Percentiles rank a stretch among this genome's conserved stretches.
Evolutionary conservation across 2,888 invertebrate genomes (phyloP).

Genomic region (Tillus elongatus): DNA sequence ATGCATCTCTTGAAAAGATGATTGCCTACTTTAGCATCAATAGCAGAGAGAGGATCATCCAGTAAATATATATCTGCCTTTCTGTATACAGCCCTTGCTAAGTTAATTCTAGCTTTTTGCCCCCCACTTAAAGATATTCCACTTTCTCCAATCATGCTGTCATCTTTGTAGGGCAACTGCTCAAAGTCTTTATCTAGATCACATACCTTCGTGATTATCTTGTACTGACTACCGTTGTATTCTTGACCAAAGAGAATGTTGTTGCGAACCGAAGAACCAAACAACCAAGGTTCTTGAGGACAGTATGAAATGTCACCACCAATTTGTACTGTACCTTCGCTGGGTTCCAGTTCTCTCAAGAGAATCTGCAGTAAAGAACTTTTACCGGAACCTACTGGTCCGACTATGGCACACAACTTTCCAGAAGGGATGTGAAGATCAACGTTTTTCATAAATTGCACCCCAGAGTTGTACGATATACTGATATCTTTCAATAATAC

Average conservation of each 20-base stretch:
- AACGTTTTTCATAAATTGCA: slow-evolving; percentile 11
- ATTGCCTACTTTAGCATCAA: slow-evolving; percentile 63
- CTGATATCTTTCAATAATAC: slow-evolving; percentile 12
- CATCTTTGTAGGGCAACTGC: slow-evolving; percentile 59
- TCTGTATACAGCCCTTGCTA: slow-evolving; percentile 66
- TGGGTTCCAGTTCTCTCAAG: slow-evolving; percentile 57
- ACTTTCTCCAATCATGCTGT: slow-evolving; percentile 65
- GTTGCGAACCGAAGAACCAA: slow-evolving; percentile 57
- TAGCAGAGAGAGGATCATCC: slow-evolving; percentile 71
- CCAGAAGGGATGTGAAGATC: slow-evolving; percentile 14
- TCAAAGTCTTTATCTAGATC: slow-evolving; percentile 59
- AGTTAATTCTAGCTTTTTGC: slow-evolving; percentile 66
- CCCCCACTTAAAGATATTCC: slow-evolving; percentile 70
- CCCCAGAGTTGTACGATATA: slow-evolving; percentile 13
- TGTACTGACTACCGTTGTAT: slow-evolving; percentile 45
- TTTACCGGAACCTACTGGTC: slow-evolving; percentile 60
- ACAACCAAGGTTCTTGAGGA: slow-evolving; percentile 72
- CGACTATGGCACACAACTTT: slow-evolving; percentile 45
- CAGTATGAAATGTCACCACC: slow-evolving; percentile 58
- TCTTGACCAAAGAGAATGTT: slow-evolving; percentile 69
- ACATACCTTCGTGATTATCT: slow-evolving; percentile 48
- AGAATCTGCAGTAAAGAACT: slow-evolving; percentile 58
- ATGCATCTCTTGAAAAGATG: slow-evolving; percentile 65
- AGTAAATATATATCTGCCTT: slow-evolving; percentile 65
- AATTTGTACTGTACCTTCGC: slow-evolving; percentile 50